Evolutionary conservation across 2,888 invertebrate species (phyloP), one percentile per base, ranked within the genome.

Genomic region (Chymomyza fuscimana): DNA sequence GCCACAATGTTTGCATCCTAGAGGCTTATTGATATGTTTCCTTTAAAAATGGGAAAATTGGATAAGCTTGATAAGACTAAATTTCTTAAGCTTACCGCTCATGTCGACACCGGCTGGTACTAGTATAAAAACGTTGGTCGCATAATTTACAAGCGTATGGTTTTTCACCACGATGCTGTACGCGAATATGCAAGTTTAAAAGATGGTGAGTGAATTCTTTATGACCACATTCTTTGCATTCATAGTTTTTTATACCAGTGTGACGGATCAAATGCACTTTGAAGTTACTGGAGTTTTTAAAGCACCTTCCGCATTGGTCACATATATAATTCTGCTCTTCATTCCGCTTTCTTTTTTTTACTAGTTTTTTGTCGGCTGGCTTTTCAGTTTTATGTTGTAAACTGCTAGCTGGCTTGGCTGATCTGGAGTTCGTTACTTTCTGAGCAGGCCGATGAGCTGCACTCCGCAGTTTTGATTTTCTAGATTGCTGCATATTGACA

Each of bases 11-110:
- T 74, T 76, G 32, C 91, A 91, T 7, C 70, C 67, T 67, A 88
- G 91, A 0, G 91, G 91, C 4, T 82, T 83, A 62, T 91, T 91
- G 16, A 91, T 90, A 65, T 91, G 91, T n/a, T 83, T 80, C 50
- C 90, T 91, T 62, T 15, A 73, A 25, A 58, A 5, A 3, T 12
- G 59, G n/a, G 63, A 0, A n/a, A n/a, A 32, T 32, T 32, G 25
- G 29, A 46, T 9, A 40, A 50, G n/a, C 58, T 1, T 15, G 4
- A 5, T 36, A 29, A 2, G 29, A 10, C 1, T 54, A 60, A 36
- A 2, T n/a, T 3, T n/a, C 19, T 52, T 25, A 12, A 16, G 12
- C 65, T 52, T 66, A 90, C 90, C 91, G 83, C 66, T 91, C 91
- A 40, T 91, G 91, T 19, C 90, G 78, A 5, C 87, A 80, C 7